Conservation (phyloP, 92 coral and sea anemone species). For the Hydrozoanthus gracilis region DNA sequence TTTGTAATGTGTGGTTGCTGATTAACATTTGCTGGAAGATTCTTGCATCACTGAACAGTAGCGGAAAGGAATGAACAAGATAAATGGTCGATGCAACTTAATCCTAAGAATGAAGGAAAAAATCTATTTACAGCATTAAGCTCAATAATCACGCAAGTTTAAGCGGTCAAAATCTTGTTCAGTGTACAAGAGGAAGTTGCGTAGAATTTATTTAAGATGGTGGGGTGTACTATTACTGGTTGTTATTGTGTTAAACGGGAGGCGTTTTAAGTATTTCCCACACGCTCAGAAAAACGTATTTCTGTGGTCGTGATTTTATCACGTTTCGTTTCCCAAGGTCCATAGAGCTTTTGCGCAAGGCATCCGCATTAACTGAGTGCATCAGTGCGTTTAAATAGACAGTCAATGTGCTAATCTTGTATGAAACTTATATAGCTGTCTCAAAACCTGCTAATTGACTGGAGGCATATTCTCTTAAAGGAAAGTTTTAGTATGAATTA, state of each 20-base stretch:
- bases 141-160: slow-evolving; percentile 7
- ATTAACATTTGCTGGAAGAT: slow-evolving; percentile 35
- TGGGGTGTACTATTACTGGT: neutral
- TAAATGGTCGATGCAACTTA: neutral
- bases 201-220: slow-evolving; percentile 11
- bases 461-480: slow-evolving; percentile 22
- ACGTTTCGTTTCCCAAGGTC: slow-evolving; percentile 7
- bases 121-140: neutral
- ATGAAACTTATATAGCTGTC: neutral
- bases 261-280: slow-evolving; percentile 42
- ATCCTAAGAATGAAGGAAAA: neutral
- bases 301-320: slow-evolving; percentile 39
- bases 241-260: slow-evolving; percentile 38
- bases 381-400: slow-evolving; percentile 10
- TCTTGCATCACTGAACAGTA: slow-evolving; percentile 33
- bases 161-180: neutral
- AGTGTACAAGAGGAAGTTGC: slow-evolving; percentile 9
- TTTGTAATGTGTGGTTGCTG: slow-evolving; percentile 33
- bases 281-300: slow-evolving; percentile 11
- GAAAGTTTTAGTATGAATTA: slow-evolving; percentile 28
- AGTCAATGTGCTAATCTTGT: neutral
- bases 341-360: neutral
- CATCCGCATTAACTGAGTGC: neutral
- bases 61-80: slow-evolving; percentile 34
- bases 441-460: neutral